Percentiles rank a stretch among this genome's conserved stretches.
phyloP scores from a whole-genome alignment of 2,888 invertebrate genomes.

The Eupithecia tripunctaria region DNA sequence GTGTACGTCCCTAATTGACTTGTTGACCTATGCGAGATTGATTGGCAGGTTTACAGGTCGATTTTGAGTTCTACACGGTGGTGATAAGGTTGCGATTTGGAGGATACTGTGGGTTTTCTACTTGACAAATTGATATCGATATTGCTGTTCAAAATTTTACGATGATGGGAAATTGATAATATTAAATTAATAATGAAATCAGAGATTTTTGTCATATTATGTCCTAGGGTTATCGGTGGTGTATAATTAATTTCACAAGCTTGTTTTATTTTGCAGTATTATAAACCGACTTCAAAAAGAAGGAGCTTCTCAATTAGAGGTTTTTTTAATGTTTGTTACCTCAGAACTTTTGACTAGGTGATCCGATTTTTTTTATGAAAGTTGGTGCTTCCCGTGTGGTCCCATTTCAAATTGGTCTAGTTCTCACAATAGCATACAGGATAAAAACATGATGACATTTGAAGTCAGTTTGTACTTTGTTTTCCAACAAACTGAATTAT shows the following conservation, averaged over 20 bases:
- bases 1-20: not conserved
- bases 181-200: not conserved
- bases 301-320: too few species aligned
- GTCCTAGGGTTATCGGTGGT: not conserved
- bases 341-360: too few species aligned
- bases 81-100: constrained; percentile 3
- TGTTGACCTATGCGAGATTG: constrained; percentile 7
- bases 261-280: too few species aligned
- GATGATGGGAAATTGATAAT: not conserved
- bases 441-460: too few species aligned
- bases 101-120: not conserved
- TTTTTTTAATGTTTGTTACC: too few species aligned
- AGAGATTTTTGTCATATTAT: not conserved
- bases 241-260: not conserved
- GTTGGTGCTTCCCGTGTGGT: too few species aligned
- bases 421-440: too few species aligned
- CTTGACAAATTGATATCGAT: constrained; percentile 11
- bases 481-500: not conserved
- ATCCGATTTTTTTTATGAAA: too few species aligned
- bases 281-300: too few species aligned
- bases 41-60: not conserved
- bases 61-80: not conserved
- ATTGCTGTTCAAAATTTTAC: not conserved
- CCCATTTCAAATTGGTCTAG: too few species aligned
- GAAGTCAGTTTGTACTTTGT: not conserved